Base-by-base conservation (phyloP, 1,140 invertebrate genomes). In the Brachystomella parvula region DNA sequence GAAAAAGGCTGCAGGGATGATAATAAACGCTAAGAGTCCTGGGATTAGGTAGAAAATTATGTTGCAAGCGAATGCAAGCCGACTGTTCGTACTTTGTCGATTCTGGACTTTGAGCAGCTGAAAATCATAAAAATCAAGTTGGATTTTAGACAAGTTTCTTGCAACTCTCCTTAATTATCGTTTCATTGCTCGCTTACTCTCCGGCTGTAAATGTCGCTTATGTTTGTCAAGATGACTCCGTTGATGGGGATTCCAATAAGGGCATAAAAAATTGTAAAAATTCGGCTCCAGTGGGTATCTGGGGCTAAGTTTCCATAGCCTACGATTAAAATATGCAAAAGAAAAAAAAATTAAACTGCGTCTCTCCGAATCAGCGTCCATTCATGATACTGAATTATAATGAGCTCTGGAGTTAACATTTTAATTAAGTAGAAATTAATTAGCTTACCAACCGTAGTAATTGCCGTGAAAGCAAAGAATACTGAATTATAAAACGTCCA, bases 401-500 rank as follows among this genome's bases (percentile, higher is more conserved):
- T n/a, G 39, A 12, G 39, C 9, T 44, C 39, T 44, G n/a, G n/a
- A n/a, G n/a, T n/a, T n/a, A n/a, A n/a, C n/a, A n/a, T n/a, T n/a
- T n/a, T n/a, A n/a, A n/a, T n/a, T n/a, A n/a, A n/a, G n/a, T n/a
- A n/a, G n/a, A n/a, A n/a, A n/a, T n/a, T n/a, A n/a, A n/a, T n/a
- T 6, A 53, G 24, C 24, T 53, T 53, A 53, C 49, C 49, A 70
- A 97, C 93, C 3, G 94, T 97, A 74, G 91, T 96, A 71, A 96
- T 88, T 3, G 96, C 90, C 0, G 92, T 96, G 71, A 94, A 89
- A 24, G 93, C 88, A 76, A 96, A 97, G 79, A 96, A 96, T 72
- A 96, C 87, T 0, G 92, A 88, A 77, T 95, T 92, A 74, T 94
- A 94, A 77, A 91, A 95, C 73, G 89, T 90, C 93, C 93, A 97